These are phyloP conservation scores for Paragorgia papillata DNA, from an alignment of 92 coral and sea anemone genomes.

Conservation along the genomic window DNA sequence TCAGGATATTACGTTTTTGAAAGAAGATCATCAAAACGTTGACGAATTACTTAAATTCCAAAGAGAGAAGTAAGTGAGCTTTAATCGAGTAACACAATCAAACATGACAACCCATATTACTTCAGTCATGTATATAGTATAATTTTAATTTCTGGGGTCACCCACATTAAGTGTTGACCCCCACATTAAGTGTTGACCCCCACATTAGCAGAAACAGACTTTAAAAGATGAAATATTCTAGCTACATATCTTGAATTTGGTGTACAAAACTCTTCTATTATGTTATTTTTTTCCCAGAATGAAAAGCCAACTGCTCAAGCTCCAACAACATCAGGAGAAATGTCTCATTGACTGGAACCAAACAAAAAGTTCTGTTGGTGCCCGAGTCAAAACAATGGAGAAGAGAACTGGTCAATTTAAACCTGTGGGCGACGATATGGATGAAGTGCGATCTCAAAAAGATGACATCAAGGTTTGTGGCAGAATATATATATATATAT, in stretches of 20 bases:
- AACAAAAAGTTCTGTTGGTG: constrained; percentile 16
- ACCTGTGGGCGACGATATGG: constrained; percentile 13
- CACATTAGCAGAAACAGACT: too few relatives aligned
- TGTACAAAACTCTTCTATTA: too few relatives aligned
- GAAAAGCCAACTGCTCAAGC: constrained; percentile 40
- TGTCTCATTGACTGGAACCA: constrained; percentile 45
- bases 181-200: too few relatives aligned
- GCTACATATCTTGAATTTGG: too few relatives aligned
- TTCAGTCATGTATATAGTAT: background rate
- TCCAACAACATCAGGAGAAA: constrained; percentile 42
- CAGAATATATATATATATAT: too few relatives aligned
- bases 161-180: too few relatives aligned
- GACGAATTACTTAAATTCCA: constrained; percentile 22
- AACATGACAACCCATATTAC: too few relatives aligned
- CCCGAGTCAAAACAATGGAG: constrained; percentile 34
- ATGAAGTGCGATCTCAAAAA: constrained; percentile 15
- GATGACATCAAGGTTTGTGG: constrained; percentile 17
- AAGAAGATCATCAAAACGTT: constrained; percentile 26
- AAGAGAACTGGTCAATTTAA: background rate
- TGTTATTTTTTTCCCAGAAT: background rate
- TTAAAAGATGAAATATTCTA: too few relatives aligned
- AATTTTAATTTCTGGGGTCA: too few relatives aligned
- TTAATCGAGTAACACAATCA: background rate
- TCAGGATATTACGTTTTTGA: constrained; percentile 5
- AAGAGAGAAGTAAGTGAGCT: constrained; percentile 29